Conservation (phyloP, 2,113 vertebrate genomes). For the Zonotrichia leucophrys region DNA sequence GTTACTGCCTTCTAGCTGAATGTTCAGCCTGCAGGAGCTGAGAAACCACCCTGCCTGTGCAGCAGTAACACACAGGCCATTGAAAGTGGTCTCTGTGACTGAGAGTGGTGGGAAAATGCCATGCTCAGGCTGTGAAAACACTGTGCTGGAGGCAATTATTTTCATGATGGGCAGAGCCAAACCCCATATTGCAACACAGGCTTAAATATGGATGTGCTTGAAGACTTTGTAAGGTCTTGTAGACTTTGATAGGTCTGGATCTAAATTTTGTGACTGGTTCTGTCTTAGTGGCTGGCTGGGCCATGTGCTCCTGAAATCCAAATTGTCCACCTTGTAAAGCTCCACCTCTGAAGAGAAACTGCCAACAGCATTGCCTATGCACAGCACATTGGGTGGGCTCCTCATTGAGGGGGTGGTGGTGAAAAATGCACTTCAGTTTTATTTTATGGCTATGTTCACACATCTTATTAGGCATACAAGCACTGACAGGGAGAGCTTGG, state of each 20-base stretch:
- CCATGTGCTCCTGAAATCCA: neutral
- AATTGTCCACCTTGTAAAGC: neutral
- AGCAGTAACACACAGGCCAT: rapidly evolving
- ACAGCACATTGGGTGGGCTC: neutral
- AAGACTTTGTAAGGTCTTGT: neutral
- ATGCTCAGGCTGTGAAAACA: neutral
- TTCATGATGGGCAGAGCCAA: neutral
- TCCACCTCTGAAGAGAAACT: neutral
- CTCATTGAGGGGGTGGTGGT: neutral
- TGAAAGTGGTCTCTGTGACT: neutral
- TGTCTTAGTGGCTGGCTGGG: neutral
- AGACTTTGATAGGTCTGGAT: neutral
- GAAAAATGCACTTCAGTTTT: neutral
- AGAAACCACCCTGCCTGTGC: neutral
- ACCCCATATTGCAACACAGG: neutral
- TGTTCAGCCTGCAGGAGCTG: neutral
- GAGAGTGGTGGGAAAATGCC: neutral
- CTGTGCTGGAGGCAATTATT: neutral
- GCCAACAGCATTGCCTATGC: neutral
- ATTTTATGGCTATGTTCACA: neutral
- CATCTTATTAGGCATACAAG: neutral
- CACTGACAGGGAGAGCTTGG: neutral
- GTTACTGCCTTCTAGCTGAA: neutral
- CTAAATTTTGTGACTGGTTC: neutral
- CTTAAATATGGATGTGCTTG: neutral